These are phyloP conservation scores for Formicarius rufipectus DNA, from an alignment of 2,113 vertebrate species.

Conservation along the genomic window DNA sequence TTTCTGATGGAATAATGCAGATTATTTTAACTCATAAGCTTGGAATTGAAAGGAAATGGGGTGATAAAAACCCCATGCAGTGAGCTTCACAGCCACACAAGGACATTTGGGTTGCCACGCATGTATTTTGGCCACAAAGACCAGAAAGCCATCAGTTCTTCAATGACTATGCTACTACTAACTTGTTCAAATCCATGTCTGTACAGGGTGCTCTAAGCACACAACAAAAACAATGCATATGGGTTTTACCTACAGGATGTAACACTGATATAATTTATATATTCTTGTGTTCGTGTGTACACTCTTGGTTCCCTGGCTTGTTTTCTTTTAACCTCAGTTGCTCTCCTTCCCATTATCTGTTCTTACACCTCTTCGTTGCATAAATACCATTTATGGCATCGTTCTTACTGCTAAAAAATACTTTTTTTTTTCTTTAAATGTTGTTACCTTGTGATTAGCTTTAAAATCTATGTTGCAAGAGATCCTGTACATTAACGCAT, in stretches of 20 bases:
- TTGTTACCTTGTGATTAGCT: not conserved
- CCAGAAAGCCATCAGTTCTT: not conserved
- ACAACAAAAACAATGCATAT: not conserved
- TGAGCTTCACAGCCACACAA: not conserved
- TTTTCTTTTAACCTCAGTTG: not conserved
- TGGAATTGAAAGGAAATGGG: slow-evolving; percentile 8
- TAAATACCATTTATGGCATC: not conserved
- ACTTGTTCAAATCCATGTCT: not conserved
- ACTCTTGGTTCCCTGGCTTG: not conserved
- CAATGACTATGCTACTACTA: not conserved
- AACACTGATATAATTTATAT: not conserved
- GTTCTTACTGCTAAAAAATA: not conserved
- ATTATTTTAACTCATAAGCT: slow-evolving; percentile 8
- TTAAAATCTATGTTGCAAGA: not conserved
- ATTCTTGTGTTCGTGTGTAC: not conserved
- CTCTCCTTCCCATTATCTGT: not conserved
- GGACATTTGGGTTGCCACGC: not conserved
- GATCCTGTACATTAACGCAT: not conserved
- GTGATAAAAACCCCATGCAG: not conserved
- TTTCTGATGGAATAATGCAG: not conserved
- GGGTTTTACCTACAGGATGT: not conserved
- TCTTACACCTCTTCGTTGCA: not conserved
- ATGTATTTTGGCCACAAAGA: not conserved
- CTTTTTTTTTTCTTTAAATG: not conserved
- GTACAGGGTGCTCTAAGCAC: not conserved